Conservation (phyloP, 2,797 vertebrate species). For the Galagoides demidoff region DNA sequence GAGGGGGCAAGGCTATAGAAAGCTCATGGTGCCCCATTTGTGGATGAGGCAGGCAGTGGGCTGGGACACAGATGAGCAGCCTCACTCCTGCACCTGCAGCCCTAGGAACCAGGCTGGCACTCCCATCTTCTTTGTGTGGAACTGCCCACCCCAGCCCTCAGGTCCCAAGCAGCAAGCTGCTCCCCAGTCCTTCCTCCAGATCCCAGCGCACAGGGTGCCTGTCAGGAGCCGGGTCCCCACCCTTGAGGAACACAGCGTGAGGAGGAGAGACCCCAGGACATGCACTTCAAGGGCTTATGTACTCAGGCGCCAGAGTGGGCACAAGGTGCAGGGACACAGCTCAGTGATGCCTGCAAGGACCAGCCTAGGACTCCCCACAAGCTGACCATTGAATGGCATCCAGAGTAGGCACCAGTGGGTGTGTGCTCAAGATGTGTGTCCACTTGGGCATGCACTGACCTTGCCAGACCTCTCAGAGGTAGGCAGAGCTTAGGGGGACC, state of each 20-base stretch:
- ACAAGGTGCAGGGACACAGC: background rate
- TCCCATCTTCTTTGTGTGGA: background rate
- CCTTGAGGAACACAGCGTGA: background rate
- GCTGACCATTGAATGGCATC: background rate
- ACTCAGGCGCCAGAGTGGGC: background rate
- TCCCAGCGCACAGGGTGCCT: background rate
- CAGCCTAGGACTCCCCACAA: background rate
- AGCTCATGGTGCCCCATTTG: background rate
- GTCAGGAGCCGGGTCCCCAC: background rate
- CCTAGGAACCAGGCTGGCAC: background rate
- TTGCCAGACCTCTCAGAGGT: background rate
- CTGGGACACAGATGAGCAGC: background rate
- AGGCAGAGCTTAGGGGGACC: background rate
- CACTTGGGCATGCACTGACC: background rate
- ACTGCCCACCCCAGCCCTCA: background rate
- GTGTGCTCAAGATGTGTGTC: background rate
- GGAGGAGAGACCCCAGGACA: background rate
- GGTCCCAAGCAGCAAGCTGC: background rate
- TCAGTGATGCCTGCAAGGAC: background rate
- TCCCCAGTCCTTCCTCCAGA: background rate
- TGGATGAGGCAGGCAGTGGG: background rate
- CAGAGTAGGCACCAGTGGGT: background rate
- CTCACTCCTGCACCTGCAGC: background rate
- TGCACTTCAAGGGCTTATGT: background rate
- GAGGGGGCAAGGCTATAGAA: background rate